Evolutionary conservation across 1,140 invertebrate species (phyloP).

Genomic region (Scaptodrosophila lebanonensis): DNA sequence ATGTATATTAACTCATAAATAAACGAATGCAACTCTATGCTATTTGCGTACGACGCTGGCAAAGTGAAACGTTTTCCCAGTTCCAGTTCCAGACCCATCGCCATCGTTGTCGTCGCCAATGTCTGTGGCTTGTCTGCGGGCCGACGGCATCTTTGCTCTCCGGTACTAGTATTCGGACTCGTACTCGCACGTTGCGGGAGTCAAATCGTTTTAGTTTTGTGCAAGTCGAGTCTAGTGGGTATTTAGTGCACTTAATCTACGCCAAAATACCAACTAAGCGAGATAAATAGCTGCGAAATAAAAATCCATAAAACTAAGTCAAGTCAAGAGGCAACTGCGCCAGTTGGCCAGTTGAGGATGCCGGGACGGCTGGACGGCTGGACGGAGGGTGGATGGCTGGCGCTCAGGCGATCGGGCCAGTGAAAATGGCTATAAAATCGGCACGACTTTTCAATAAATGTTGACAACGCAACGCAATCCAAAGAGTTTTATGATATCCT

Average conservation of each 20-base stretch:
- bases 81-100: conserved; percentile 4
- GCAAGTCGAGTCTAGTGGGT: conserved; percentile 40
- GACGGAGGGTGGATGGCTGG: background rate
- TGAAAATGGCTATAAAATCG: conserved; percentile 76
- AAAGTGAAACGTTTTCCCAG: too few relatives aligned
- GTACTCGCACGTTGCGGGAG: conserved; percentile 30
- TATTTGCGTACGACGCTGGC: conserved; percentile 4
- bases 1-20: conserved; percentile 77
- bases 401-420: conserved; percentile 24
- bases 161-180: too few relatives aligned
- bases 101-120: conserved; percentile 5
- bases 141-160: background rate
- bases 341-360: conserved; percentile 21
- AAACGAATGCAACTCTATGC: conserved; percentile 67
- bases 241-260: conserved; percentile 76
- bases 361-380: conserved; percentile 1
- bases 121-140: conserved; percentile 44
- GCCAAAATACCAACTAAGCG: conserved; percentile 72
- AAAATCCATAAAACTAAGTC: conserved; percentile 63
- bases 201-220: conserved; percentile 56
- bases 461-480: conserved; percentile 68
- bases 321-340: conserved; percentile 32
- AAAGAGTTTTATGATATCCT: conserved; percentile 75
- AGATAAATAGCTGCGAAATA: conserved; percentile 77
- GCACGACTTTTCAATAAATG: conserved; percentile 77